Evolutionary conservation across 1,140 invertebrate genomes (phyloP).

Genomic region (Cyclina sinensis): DNA sequence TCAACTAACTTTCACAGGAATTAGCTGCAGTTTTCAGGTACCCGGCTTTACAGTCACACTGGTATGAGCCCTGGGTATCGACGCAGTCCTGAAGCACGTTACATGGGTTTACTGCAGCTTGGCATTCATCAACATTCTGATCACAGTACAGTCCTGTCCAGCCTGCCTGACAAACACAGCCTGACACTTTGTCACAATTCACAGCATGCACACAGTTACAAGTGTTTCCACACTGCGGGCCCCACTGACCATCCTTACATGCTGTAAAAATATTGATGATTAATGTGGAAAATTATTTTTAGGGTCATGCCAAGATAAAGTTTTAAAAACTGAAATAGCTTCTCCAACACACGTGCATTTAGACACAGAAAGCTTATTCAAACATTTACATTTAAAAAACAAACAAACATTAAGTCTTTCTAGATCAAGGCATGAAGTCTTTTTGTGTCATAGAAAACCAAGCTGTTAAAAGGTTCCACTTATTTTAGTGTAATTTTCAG

Average conservation of each 20-base stretch:
- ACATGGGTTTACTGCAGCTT: neutral
- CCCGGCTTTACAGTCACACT: constrained; percentile 21
- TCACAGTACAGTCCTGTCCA: constrained; percentile 17
- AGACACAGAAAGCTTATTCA: too few species aligned
- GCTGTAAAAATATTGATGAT: too few species aligned
- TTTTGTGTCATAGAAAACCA: too few species aligned
- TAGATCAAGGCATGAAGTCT: too few species aligned
- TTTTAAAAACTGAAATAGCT: too few species aligned
- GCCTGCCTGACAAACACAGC: constrained; percentile 33
- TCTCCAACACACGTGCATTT: too few species aligned
- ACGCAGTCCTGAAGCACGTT: neutral
- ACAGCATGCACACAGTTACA: constrained; percentile 25
- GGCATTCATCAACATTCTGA: constrained; percentile 29
- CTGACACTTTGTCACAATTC: constrained; percentile 6
- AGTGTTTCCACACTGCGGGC: neutral
- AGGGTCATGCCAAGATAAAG: too few species aligned
- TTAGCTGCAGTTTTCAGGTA: neutral
- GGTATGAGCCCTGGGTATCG: constrained; percentile 29
- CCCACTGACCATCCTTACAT: constrained; percentile 25
- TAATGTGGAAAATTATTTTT: too few species aligned
- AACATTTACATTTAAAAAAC: too few species aligned
- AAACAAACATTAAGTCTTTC: too few species aligned
- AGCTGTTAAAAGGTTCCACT: too few species aligned
- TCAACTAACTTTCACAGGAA: constrained; percentile 35
- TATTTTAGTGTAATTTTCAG: too few species aligned